Evolutionary conservation across 2,888 invertebrate genomes (phyloP).

Genomic region (Pristionchus entomophagus): DNA sequence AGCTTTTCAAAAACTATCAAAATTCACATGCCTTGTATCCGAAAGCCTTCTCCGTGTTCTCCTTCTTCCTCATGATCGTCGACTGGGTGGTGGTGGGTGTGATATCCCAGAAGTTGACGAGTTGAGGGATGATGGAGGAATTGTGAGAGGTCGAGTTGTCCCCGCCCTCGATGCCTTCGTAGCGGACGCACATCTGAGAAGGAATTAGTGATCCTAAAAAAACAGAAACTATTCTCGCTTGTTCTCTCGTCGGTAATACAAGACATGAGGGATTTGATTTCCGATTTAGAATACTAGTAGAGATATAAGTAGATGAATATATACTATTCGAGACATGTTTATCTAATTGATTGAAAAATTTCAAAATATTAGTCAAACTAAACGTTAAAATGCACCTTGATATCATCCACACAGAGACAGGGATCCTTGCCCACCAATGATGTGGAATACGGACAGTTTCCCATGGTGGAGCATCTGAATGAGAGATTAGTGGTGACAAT

Average conservation of each 20-base stretch:
- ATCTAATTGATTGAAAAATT: too few species aligned
- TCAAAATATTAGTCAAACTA: too few species aligned
- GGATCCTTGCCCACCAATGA: slow-evolving; percentile 52
- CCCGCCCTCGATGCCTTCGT: background rate
- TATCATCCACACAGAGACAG: slow-evolving; percentile 68
- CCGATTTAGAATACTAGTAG: too few species aligned
- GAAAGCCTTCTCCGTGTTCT: slow-evolving; percentile 70
- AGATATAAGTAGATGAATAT: too few species aligned
- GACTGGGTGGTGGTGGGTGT: slow-evolving; percentile 61
- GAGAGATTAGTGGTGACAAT: too few species aligned
- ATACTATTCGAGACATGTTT: too few species aligned
- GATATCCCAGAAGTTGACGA: slow-evolving; percentile 73
- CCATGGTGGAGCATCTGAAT: slow-evolving; percentile 67
- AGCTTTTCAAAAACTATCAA: too few species aligned
- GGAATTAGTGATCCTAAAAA: too few species aligned
- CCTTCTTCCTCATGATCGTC: slow-evolving; percentile 64
- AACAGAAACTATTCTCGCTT: too few species aligned
- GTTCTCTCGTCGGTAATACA: too few species aligned
- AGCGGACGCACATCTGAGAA: slow-evolving; percentile 69
- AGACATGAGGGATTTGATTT: too few species aligned
- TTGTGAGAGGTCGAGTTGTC: too few species aligned
- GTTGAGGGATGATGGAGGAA: slow-evolving; percentile 60
- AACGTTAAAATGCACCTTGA: slow-evolving; percentile 54
- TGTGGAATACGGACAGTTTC: slow-evolving; percentile 67
- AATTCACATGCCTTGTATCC: slow-evolving; percentile 55